Evolutionary conservation across 2,888 invertebrate species (phyloP).

Genomic region (Ecdyonurus torrentis): DNA sequence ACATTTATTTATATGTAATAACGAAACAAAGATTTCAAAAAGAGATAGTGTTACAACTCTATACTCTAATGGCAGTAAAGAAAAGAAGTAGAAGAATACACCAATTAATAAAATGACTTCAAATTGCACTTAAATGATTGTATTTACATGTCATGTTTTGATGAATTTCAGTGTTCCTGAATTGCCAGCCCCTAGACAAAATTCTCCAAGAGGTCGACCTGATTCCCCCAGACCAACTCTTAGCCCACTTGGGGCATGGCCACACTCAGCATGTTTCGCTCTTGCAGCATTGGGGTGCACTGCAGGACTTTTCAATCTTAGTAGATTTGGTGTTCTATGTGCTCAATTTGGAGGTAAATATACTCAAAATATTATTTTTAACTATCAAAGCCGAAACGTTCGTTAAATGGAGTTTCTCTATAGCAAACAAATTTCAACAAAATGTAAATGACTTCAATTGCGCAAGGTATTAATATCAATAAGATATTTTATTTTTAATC

Average conservation of each 20-base stretch:
- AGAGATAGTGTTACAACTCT: no score
- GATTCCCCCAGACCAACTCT: not conserved
- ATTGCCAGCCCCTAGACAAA: not conserved
- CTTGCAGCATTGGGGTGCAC: conserved; percentile 73
- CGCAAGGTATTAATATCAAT: not conserved
- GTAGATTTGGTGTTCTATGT: conserved; percentile 70
- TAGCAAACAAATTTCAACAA: no score
- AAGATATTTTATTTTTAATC: not conserved
- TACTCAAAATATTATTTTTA: no score
- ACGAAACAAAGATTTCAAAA: no score
- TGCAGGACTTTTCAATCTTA: conserved; percentile 74
- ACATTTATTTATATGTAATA: no score
- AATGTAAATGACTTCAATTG: not conserved
- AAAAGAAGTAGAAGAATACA: no score
- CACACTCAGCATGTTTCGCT: conserved; percentile 55
- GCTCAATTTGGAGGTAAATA: conserved; percentile 65
- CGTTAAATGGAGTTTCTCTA: no score
- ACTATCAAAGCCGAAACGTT: no score
- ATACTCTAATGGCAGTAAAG: no score
- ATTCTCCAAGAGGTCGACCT: not conserved
- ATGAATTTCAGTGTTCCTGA: not conserved
- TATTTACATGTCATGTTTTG: no score
- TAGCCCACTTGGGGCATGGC: conserved; percentile 44
- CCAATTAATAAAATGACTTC: no score
- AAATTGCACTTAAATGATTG: no score